Evolutionary conservation across 2,888 invertebrate genomes (phyloP).

Genomic region (Phytoseiulus persimilis): DNA sequence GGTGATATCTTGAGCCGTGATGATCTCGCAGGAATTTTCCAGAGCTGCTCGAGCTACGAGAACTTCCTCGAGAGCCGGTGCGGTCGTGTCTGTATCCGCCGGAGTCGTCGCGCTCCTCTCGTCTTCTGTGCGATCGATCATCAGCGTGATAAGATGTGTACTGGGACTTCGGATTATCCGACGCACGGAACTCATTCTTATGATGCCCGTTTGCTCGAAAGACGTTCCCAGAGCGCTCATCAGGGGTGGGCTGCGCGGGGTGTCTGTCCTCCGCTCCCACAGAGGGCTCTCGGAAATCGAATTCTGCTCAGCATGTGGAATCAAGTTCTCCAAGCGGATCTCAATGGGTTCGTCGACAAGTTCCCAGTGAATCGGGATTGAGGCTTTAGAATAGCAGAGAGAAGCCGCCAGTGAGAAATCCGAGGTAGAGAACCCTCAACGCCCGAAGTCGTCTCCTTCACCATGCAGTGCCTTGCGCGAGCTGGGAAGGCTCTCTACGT

Average conservation of each 20-base stretch:
- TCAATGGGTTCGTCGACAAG: slow-evolving; percentile 22
- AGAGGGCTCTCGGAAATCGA: slow-evolving; percentile 11
- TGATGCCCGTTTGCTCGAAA: not conserved
- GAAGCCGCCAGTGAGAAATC: not conserved
- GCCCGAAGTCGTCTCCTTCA: too few species aligned
- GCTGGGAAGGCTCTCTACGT: too few species aligned
- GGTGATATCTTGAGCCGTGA: not conserved
- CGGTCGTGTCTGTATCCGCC: not conserved
- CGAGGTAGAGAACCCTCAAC: too few species aligned
- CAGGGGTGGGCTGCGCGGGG: slow-evolving; percentile 22
- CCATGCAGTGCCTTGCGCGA: too few species aligned
- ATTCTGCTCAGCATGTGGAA: not conserved
- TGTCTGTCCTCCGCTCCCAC: slow-evolving; percentile 7
- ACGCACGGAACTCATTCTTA: not conserved
- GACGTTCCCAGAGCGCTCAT: not conserved
- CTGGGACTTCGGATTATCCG: not conserved
- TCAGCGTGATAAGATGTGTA: not conserved
- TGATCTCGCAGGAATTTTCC: not conserved
- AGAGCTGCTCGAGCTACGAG: not conserved
- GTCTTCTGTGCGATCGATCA: not conserved
- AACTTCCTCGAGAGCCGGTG: not conserved
- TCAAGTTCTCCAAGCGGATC: not conserved
- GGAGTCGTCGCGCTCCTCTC: not conserved
- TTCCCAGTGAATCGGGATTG: not conserved
- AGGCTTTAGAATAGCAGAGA: not conserved